Evolutionary conservation across 2,888 invertebrate genomes (phyloP), one percentile per base, ranked within the genome.

Genomic region (Hirudinaria manillensis): DNA sequence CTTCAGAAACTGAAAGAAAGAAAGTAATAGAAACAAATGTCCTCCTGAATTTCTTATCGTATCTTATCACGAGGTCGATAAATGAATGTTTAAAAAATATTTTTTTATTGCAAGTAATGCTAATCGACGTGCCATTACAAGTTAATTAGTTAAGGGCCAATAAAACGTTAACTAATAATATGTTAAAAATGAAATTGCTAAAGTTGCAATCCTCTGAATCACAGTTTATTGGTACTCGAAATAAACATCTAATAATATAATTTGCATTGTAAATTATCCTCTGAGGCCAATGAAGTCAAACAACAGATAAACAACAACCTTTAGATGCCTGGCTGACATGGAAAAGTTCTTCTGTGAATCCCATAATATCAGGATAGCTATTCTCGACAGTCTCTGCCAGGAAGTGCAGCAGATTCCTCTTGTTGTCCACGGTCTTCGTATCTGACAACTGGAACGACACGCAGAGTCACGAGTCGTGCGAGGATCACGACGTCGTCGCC

Each of bases 341-440:
- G 45, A 91, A 89, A 84, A 97, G 89, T 83, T 97, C 97, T 79
- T 94, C 93, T 0, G 89, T 88, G 82, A 96, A 95, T 75, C 87
- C 90, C 21, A 94, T 84, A 34, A 91, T 89, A 73, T 96, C 94
- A 0, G 94, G 92, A 85, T 93, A 93, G 82, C 94, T 94, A 75
- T 87, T 89, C 84, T 97, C 94, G 77, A 94, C 90, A 0, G 91
- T 90, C 79, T 94, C 92, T 0, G 91, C 93, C 75, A 98, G 86
- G 82, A 93, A 97, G 85, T 98, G 97, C 67, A 99, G 88, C 27
- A 99, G 86, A 0, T 96, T 98, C 78, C 91, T 91, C 82, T 93
- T 93, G 84, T 95, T 94, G 81, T 96, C 93, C 61, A 91, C 87
- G 83, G 96, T 93, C 86, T 98, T 98, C 2, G 88, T 88, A 77